Evolutionary conservation across 2,888 invertebrate genomes (phyloP), one percentile per base, ranked within the genome.

Genomic region (Pachycephus smyrnensis): DNA sequence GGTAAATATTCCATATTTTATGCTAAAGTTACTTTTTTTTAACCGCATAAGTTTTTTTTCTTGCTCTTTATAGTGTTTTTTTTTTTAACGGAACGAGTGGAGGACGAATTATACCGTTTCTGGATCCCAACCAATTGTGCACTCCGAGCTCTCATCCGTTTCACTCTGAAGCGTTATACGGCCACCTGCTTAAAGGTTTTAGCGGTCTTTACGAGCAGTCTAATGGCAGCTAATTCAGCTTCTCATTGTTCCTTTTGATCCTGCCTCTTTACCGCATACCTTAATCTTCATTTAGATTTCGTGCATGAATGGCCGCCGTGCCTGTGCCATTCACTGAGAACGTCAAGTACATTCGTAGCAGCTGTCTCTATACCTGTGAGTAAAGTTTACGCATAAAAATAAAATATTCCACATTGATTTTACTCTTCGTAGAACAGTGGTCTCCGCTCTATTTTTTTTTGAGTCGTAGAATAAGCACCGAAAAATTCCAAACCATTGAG

Each of bases 331-430:
- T 55, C 55, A 55, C 55, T 23, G 23, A 55, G 1, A 55, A 55
- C 55, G 55, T 55, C 23, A 55, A 55, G 55, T 23, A 55, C 55
- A 55, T 55, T 55, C 23, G 55, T 55, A 55, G 23, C 55, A 55
- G 55, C 55, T 55, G 55, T 55, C 40, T 40, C 2, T 2, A 9
- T 55, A 9, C 15, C 23, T 23, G 55, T 9, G 55, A 55, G 23
- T 23, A 55, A 55, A 55, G 9, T 55, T 55, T 55, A 55, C 55
- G 23, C 9, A 23, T 55, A 23, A 55, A 55, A 55, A 55, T 15
- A 23, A 55, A 23, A 55, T 79, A 76, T 79, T 76, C 76, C 55
- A 73, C 68, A 71, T 73, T 77, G 77, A 80, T 73, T 81, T 82
- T 75, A 74, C 69, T 75, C n/a, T 12, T 31, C 15, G 12, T n/a